A percentile compares a stretch with the other conserved stretches of the same genome.
phyloP scores from a whole-genome alignment of 2,797 vertebrate genomes.

The Liparis tanakae region DNA sequence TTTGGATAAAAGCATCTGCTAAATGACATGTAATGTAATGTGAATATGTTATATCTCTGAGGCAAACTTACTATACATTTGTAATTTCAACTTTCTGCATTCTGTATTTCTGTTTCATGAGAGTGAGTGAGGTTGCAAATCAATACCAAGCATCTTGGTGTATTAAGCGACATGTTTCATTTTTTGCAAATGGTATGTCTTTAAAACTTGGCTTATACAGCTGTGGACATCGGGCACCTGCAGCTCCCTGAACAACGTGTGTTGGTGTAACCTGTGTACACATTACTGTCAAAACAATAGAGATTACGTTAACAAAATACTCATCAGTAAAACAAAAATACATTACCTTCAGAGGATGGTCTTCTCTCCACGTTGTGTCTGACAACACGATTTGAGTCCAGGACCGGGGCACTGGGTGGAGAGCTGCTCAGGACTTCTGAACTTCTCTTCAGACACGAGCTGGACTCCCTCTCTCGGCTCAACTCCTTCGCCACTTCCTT shows the following conservation, averaged over 20 bases:
- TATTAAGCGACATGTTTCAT: conserved; percentile 1
- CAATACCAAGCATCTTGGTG: conserved; percentile 8
- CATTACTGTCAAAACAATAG: not conserved
- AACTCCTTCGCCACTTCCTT: conserved; percentile 81
- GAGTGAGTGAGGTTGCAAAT: not conserved
- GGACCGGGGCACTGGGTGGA: conserved; percentile 77
- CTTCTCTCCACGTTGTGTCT: conserved; percentile 80
- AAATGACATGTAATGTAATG: no score
- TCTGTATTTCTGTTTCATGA: conserved; percentile 2
- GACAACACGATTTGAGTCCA: conserved; percentile 81
- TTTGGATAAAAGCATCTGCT: no score
- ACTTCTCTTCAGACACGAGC: conserved; percentile 86
- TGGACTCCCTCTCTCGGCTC: conserved; percentile 80
- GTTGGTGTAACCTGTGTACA: not conserved
- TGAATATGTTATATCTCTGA: conserved; percentile 10
- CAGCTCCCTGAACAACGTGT: not conserved
- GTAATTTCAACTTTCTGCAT: conserved; percentile 4
- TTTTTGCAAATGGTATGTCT: not conserved
- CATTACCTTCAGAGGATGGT: conserved; percentile 88
- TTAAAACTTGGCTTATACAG: not conserved
- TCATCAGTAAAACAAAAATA: conserved; percentile 5
- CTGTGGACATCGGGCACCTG: not conserved
- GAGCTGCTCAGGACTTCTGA: conserved; percentile 84
- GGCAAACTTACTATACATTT: conserved; percentile 8
- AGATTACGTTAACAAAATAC: not conserved